These are phyloP conservation scores for Drosophila nannoptera DNA, from an alignment of 1,140 invertebrate species.

Conservation along the genomic window DNA sequence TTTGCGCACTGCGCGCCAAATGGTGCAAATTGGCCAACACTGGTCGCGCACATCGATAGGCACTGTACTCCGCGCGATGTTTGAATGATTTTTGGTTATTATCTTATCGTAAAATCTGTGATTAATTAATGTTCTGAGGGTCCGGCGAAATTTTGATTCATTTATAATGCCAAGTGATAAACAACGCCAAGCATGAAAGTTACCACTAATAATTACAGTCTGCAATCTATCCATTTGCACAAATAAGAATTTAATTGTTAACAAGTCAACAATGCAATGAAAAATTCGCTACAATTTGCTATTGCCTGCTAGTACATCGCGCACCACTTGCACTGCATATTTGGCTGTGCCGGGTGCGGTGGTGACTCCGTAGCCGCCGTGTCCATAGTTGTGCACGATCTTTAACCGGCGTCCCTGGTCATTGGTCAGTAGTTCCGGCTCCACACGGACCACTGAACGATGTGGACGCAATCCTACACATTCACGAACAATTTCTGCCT, in stretches of 20 bases:
- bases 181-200: neutral
- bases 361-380: slow-evolving; percentile 93
- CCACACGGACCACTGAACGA: slow-evolving; percentile 87
- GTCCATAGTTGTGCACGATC: slow-evolving; percentile 95
- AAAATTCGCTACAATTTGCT: slow-evolving; percentile 80
- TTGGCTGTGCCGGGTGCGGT: slow-evolving; percentile 91
- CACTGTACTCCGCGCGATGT: slow-evolving; percentile 8
- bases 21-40: slow-evolving; percentile 15
- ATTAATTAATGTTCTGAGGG: slow-evolving; percentile 8
- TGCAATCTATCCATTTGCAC: slow-evolving; percentile 10
- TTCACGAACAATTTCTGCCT: slow-evolving; percentile 83
- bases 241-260: slow-evolving; percentile 26
- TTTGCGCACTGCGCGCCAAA: slow-evolving; percentile 30
- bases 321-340: slow-evolving; percentile 85
- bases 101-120: slow-evolving; percentile 5
- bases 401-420: slow-evolving; percentile 79
- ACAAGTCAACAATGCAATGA: slow-evolving; percentile 22
- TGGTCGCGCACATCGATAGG: slow-evolving; percentile 10
- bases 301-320: slow-evolving; percentile 80
- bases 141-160: neutral
- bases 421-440: slow-evolving; percentile 81
- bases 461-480: slow-evolving; percentile 89
- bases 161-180: slow-evolving; percentile 13
- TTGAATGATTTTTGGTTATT: slow-evolving; percentile 13
- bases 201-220: no score